Evolutionary conservation across 2,113 vertebrate genomes (phyloP), one percentile per base, ranked within the genome.

Genomic region (Semicossyphus pulcher): DNA sequence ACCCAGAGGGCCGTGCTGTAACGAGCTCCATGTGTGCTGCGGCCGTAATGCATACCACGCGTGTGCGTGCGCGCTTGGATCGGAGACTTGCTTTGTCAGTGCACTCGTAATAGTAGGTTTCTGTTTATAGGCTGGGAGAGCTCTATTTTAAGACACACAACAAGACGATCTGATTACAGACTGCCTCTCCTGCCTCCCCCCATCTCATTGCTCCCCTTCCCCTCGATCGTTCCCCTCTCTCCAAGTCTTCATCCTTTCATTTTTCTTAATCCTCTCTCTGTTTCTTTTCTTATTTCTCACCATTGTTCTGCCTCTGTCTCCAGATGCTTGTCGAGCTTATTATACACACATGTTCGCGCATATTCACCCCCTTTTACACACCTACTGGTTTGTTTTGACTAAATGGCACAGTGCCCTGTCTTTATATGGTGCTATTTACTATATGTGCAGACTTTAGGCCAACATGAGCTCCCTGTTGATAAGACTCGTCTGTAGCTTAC

Each of bases 111-210:
- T 93, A 86, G 86, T 83, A 91, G 92, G 92, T 92, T 94, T 85
- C 92, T 91, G 92, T 94, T 93, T 92, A 93, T 94, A 93, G 91
- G 86, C 80, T 78, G 86, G 80, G 85, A 56, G 85, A 78, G 58
- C 86, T 92, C 93, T 95, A 94, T 94, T 93, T 94, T 94, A 94
- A 91, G 93, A 93, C 92, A 90, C 92, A 93, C 89, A 93, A 94
- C 92, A 94, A 92, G 92, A 90, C 90, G 42, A 84, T 89, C 83
- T 92, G 93, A 95, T 92, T 94, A 90, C 87, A 93, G 92, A 85
- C 91, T 81, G n/a, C 83, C 72, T 84, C 47, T 77, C 48, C 32
- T 81, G 68, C 75, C 73, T 81, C 79, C 72, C 85, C 61, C 70
- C 73, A 60, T 74, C 51, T 44, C 23, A 83, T 41, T 67, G 63